phyloP scores from a whole-genome alignment of 2,888 invertebrate genomes.

The Smittia aterrima region DNA sequence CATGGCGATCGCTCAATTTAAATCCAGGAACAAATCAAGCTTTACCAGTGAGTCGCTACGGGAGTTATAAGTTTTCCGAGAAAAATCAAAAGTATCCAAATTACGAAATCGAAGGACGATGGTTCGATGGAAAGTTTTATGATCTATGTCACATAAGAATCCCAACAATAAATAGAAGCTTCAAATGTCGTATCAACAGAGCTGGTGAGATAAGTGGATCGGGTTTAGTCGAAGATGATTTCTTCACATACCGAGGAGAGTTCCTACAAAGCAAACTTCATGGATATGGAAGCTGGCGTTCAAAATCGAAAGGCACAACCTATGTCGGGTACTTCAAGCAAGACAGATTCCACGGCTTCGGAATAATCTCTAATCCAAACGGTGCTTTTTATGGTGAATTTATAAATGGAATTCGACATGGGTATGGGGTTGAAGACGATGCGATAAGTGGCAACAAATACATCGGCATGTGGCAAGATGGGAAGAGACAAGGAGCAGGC shows the following conservation, averaged over 20 bases:
- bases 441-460: conserved; percentile 85
- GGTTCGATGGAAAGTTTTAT: conserved; percentile 76
- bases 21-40: not conserved
- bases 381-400: conserved; percentile 90
- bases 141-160: conserved; percentile 80
- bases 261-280: conserved; percentile 59
- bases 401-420: conserved; percentile 71
- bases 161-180: conserved; percentile 77
- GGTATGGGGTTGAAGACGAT: conserved; percentile 88
- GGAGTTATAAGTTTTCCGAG: conserved; percentile 67
- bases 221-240: conserved; percentile 45
- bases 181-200: conserved; percentile 70
- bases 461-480: conserved; percentile 84
- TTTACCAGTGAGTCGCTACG: conserved; percentile 65
- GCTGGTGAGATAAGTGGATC: conserved; percentile 46
- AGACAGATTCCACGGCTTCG: conserved; percentile 80
- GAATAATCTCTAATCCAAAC: conserved; percentile 75
- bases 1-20: conserved; percentile 60
- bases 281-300: conserved; percentile 66
- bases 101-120: conserved; percentile 75
- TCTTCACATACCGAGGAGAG: conserved; percentile 14
- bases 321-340: conserved; percentile 88
- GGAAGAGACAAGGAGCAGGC: conserved; percentile 79
- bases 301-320: conserved; percentile 72
- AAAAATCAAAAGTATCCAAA: conserved; percentile 71